phyloP scores from a whole-genome alignment of 2,113 vertebrate genomes.

The Emydura subglobosa region DNA sequence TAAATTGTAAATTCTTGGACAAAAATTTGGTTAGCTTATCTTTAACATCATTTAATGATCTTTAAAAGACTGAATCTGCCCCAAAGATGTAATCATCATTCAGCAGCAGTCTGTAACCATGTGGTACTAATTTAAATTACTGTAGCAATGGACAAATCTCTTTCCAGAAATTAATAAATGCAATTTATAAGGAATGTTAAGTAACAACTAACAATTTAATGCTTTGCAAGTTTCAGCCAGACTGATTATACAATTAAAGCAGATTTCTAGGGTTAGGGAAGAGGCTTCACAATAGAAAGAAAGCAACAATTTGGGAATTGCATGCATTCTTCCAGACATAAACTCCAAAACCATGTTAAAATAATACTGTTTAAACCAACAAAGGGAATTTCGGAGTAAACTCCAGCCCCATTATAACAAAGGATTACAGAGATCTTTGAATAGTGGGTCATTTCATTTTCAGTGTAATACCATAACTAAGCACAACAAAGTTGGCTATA shows the following conservation, averaged over 20 bases:
- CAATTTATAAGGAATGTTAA: slow-evolving; percentile 88
- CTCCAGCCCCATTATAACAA: not conserved
- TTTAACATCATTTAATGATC: slow-evolving; percentile 67
- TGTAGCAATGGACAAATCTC: slow-evolving; percentile 79
- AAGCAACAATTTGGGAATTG: slow-evolving; percentile 65
- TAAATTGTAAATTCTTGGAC: slow-evolving; percentile 76
- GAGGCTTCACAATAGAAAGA: slow-evolving; percentile 76
- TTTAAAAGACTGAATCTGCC: slow-evolving; percentile 75
- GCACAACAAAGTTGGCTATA: not conserved
- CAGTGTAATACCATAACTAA: not conserved
- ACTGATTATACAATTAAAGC: slow-evolving; percentile 85
- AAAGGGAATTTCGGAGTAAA: slow-evolving; percentile 50
- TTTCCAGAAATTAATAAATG: slow-evolving; percentile 87
- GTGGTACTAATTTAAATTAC: slow-evolving; percentile 86
- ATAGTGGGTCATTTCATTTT: slow-evolving; percentile 25
- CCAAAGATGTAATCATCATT: slow-evolving; percentile 77
- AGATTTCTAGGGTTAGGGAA: slow-evolving; percentile 73
- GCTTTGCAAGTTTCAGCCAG: slow-evolving; percentile 84
- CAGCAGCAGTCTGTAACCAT: slow-evolving; percentile 78
- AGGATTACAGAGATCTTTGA: slow-evolving; percentile 37
- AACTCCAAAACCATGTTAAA: slow-evolving; percentile 73
- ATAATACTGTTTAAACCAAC: slow-evolving; percentile 64
- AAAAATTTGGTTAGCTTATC: slow-evolving; percentile 76
- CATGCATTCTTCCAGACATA: slow-evolving; percentile 52
- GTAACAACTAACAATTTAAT: slow-evolving; percentile 87